These are phyloP conservation scores for Cephalopholis sonnerati DNA, from an alignment of 2,113 vertebrate species.

Conservation along the genomic window DNA sequence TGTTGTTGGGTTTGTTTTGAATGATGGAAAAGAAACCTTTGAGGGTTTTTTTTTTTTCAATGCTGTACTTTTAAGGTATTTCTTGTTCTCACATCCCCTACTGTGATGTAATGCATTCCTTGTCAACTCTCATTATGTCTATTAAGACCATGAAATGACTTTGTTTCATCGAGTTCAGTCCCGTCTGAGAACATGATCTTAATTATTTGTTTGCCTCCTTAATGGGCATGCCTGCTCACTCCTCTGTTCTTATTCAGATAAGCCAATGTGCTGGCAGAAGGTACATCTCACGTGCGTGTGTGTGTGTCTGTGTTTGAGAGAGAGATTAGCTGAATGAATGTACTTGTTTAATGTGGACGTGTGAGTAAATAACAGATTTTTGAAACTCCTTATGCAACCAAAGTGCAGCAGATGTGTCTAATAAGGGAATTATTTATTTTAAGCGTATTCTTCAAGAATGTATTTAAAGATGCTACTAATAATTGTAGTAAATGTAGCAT, in stretches of 20 bases:
- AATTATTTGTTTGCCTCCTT: slow-evolving; percentile 73
- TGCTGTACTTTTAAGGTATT: slow-evolving; percentile 63
- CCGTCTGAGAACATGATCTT: slow-evolving; percentile 60
- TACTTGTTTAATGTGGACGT: slow-evolving; percentile 47
- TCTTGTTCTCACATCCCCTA: slow-evolving; percentile 63
- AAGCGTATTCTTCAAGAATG: slow-evolving; percentile 54
- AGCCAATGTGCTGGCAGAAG: slow-evolving; percentile 60
- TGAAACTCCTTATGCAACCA: slow-evolving; percentile 71
- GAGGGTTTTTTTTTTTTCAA: neutral
- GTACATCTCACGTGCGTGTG: slow-evolving; percentile 50
- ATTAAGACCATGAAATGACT: slow-evolving; percentile 73
- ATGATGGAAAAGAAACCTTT: slow-evolving; percentile 40
- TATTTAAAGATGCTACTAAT: slow-evolving; percentile 54
- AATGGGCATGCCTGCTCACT: slow-evolving; percentile 67
- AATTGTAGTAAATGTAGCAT: slow-evolving; percentile 63
- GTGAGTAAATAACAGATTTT: slow-evolving; percentile 46
- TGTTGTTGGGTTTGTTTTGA: slow-evolving; percentile 61
- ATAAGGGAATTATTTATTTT: slow-evolving; percentile 73
- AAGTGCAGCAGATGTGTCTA: slow-evolving; percentile 68
- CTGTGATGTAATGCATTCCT: slow-evolving; percentile 84
- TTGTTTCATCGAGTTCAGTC: slow-evolving; percentile 64
- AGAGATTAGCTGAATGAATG: slow-evolving; percentile 47
- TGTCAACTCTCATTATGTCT: slow-evolving; percentile 70
- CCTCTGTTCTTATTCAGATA: slow-evolving; percentile 73
- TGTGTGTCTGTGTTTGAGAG: neutral